phyloP scores from a whole-genome alignment of 2,888 invertebrate species.

The Girardia tigrina region DNA sequence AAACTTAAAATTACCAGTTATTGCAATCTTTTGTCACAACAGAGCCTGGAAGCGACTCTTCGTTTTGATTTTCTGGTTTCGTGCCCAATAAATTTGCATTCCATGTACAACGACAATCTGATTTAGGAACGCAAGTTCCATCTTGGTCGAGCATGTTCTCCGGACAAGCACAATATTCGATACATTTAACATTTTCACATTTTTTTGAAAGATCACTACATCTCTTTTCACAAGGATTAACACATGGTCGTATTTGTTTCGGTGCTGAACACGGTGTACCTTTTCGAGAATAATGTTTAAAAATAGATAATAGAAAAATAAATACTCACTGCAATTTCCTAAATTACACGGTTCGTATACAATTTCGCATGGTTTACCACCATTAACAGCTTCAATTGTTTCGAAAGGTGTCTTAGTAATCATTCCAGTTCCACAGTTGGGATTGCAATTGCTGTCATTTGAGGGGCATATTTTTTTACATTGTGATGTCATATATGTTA shows the following conservation, averaged over 20 bases:
- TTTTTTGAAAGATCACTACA: slow-evolving; percentile 24
- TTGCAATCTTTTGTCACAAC: slow-evolving; percentile 32
- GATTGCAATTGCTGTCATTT: slow-evolving; percentile 31
- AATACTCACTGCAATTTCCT: slow-evolving; percentile 14
- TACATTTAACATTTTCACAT: slow-evolving; percentile 24
- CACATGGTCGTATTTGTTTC: slow-evolving; percentile 6
- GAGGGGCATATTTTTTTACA: slow-evolving; percentile 3
- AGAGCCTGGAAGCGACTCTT: slow-evolving; percentile 29
- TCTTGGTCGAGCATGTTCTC: slow-evolving; percentile 27
- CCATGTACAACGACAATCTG: slow-evolving; percentile 32
- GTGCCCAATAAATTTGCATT: slow-evolving; percentile 31
- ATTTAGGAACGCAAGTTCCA: slow-evolving; percentile 4
- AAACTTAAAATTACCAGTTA: slow-evolving; percentile 17
- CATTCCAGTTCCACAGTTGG: slow-evolving; percentile 29
- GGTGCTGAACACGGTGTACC: slow-evolving; percentile 15
- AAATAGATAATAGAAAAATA: too few relatives aligned
- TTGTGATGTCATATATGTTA: not conserved
- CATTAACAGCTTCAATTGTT: slow-evolving; percentile 26
- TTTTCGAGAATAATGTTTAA: not conserved
- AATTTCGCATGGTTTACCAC: slow-evolving; percentile 1
- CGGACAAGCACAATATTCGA: slow-evolving; percentile 32
- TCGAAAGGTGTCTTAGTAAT: not conserved
- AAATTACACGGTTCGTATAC: slow-evolving; percentile 5
- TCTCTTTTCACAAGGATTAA: slow-evolving; percentile 29
- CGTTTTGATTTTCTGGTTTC: not conserved